A percentile compares a stretch with the other conserved stretches of the same genome.
phyloP scores from a whole-genome alignment of 2,113 vertebrate genomes.

The Oreotrochilus melanogaster region DNA sequence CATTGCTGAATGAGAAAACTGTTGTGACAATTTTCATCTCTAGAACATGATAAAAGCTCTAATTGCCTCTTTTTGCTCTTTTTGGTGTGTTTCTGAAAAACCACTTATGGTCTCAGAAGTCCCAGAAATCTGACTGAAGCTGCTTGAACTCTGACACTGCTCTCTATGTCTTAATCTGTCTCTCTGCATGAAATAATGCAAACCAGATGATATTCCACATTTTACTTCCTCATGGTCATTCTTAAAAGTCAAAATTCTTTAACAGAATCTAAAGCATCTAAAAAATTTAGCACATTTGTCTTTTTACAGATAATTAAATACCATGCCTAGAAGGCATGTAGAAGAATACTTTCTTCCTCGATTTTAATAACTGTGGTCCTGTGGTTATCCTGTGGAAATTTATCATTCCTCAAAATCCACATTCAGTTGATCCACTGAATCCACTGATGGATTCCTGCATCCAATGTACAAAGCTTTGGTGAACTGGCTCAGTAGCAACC shows the following conservation, averaged over 20 bases:
- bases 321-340: not conserved
- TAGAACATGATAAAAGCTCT: not conserved
- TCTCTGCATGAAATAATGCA: not conserved
- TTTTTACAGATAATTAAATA: not conserved
- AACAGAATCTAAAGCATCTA: not conserved
- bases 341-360: not conserved
- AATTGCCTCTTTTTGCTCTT: slow-evolving; percentile 23
- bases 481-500: not conserved
- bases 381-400: not conserved
- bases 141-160: not conserved
- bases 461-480: not conserved
- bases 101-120: not conserved
- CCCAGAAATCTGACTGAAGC: not conserved
- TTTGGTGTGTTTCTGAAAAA: not conserved
- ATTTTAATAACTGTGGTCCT: not conserved
- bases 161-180: not conserved
- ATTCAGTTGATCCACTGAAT: too few species aligned
- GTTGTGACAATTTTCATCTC: not conserved
- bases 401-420: not conserved
- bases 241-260: not conserved
- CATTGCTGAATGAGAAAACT: not conserved
- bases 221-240: not conserved
- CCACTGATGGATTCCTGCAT: not conserved
- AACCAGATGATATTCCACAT: not conserved
- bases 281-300: not conserved